phyloP scores from a whole-genome alignment of 2,888 invertebrate species.

The Sphaerophoria rueppellii region DNA sequence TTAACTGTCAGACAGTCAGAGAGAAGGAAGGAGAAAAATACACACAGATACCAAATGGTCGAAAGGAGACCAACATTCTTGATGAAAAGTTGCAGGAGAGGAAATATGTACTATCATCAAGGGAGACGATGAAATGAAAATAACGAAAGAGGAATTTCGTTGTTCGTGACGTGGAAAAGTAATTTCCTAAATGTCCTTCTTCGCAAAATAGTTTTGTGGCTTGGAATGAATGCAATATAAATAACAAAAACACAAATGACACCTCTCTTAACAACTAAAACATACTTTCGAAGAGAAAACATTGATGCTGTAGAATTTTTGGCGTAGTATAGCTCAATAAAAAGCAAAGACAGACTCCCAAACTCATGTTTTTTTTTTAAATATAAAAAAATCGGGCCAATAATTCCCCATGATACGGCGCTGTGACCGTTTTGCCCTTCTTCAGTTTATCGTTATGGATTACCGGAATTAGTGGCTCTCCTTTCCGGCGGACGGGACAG shows the following conservation, averaged over 20 bases:
- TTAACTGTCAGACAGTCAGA: background rate
- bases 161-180: slow-evolving; percentile 43
- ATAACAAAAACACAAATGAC: background rate
- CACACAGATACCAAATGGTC: background rate
- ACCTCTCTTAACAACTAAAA: too few relatives aligned
- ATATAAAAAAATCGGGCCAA: too few relatives aligned
- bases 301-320: too few relatives aligned
- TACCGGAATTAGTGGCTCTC: too few relatives aligned
- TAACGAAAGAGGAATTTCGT: slow-evolving; percentile 39
- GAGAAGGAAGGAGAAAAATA: background rate
- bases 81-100: background rate
- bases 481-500: too few relatives aligned
- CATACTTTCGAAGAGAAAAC: too few relatives aligned
- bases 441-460: too few relatives aligned
- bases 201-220: background rate
- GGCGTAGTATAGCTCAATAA: too few relatives aligned
- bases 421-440: too few relatives aligned
- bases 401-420: too few relatives aligned
- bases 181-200: slow-evolving; percentile 64
- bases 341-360: too few relatives aligned
- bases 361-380: too few relatives aligned
- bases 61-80: slow-evolving; percentile 3
- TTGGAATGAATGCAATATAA: background rate
- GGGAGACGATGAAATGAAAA: slow-evolving; percentile 17
- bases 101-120: background rate